phyloP scores from a whole-genome alignment of 2,888 invertebrate genomes.

The Drosophila prolongata region DNA sequence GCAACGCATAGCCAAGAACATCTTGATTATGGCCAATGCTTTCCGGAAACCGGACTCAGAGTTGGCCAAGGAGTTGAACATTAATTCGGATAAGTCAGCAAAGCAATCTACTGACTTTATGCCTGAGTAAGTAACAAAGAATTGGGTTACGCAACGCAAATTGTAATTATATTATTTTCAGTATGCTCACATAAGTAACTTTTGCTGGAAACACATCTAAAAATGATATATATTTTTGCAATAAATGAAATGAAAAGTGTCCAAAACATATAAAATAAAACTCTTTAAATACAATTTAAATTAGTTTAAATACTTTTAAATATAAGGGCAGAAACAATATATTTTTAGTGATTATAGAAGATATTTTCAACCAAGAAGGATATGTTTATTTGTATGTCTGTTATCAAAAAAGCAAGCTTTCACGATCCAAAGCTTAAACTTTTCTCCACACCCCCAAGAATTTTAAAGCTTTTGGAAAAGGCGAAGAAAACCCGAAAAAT shows the following conservation, averaged over 20 bases:
- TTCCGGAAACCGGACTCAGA: constrained; percentile 59
- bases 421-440: not conserved
- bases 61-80: constrained; percentile 41
- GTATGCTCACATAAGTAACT: constrained; percentile 42
- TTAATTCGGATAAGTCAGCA: constrained; percentile 32
- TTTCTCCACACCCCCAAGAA: not conserved
- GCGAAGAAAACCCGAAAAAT: constrained; percentile 12
- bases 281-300: not conserved
- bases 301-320: not conserved
- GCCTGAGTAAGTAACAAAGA: constrained; percentile 38
- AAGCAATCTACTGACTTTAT: constrained; percentile 39
- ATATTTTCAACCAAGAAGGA: too few relatives aligned
- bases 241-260: constrained; percentile 5
- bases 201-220: not conserved
- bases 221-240: constrained; percentile 39
- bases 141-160: fast-evolving
- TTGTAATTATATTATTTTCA: not conserved
- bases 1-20: constrained; percentile 87
- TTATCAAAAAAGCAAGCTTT: not conserved
- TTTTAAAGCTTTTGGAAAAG: constrained; percentile 6
- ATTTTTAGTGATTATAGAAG: too few relatives aligned
- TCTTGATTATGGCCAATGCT: constrained; percentile 81
- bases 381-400: not conserved
- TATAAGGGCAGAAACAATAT: too few relatives aligned
- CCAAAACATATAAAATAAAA: not conserved